Base-by-base conservation (phyloP, 2,113 vertebrate species). In the Siniperca chuatsi region DNA sequence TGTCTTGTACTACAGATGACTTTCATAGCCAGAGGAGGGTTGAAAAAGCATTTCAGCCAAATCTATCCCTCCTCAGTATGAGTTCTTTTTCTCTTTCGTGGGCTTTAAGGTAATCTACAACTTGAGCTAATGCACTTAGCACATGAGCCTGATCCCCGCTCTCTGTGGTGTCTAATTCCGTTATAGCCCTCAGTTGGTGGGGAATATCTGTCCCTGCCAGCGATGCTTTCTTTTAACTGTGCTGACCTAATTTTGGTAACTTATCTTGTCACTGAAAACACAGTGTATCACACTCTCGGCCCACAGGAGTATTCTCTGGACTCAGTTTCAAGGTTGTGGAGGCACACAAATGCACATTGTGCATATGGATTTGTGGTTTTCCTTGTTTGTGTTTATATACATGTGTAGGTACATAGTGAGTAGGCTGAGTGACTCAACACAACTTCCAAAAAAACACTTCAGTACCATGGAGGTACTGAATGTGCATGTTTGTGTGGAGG, bases 171-270 rank as follows among this genome's bases (percentile, higher is more conserved):
- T 84, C 83, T 91, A 91, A 92, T 87, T 87, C 89, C 16, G 65
- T 74, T 82, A 60, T 10, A 85, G 79, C 81, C 60, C 87, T 83
- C 88, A 72, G 85, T 72, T 88, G 87, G 90, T 87, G 85, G 90
- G 87, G 86, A 89, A 90, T 91, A 85, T 92, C 89, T 87, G 87
- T 72, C 65, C 75, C 87, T 86, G 81, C 88, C 90, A 92, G 89
- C 16, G 29, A 88, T 60, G 79, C 87, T 87, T 80, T 92, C 89
- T 86, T 88, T 85, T 88, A 84, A 87, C 85, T 25, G 76, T 11
- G 73, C 84, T 92, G 90, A 90, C 90, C 94, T 90, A 83, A 91
- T 90, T 94, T 86, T 81, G 85, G 92, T 90, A 89, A 90, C 85
- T 93, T 90, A 87, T 93, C 88, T 89, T 57, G 57, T 73, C 84